Evolutionary conservation across 1,140 invertebrate species (phyloP).

Genomic region (Streblospio benedicti): DNA sequence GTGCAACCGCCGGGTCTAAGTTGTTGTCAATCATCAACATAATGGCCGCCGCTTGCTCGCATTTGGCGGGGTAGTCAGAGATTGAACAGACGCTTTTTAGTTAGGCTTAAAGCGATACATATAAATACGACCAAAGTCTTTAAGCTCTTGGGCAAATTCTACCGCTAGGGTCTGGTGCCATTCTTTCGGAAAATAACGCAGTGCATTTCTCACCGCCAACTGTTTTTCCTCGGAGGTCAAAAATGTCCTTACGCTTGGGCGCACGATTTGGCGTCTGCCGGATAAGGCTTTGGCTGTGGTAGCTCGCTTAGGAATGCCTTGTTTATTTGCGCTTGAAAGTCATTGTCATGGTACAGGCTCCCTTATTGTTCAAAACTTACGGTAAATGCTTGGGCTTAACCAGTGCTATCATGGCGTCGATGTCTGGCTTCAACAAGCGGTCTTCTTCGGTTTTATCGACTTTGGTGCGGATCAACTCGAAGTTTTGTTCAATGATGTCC

Average conservation of each 20-base stretch:
- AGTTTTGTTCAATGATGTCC: background rate
- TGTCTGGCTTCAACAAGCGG: background rate
- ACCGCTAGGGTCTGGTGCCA: conserved; percentile 49
- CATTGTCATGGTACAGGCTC: too few relatives aligned
- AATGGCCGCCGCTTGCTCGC: conserved; percentile 53
- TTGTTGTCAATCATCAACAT: conserved; percentile 65
- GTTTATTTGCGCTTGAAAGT: too few relatives aligned
- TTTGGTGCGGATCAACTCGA: conserved; percentile 13
- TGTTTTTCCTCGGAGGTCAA: too few relatives aligned
- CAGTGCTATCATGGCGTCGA: background rate
- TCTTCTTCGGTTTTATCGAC: background rate
- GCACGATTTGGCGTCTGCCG: too few relatives aligned
- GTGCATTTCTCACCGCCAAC: conserved; percentile 55
- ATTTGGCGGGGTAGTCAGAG: conserved; percentile 51
- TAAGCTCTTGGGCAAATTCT: conserved; percentile 57
- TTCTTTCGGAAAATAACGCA: conserved; percentile 57
- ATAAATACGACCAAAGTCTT: conserved; percentile 60
- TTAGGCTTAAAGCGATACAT: conserved; percentile 59
- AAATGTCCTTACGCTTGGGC: too few relatives aligned
- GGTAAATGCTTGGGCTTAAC: background rate
- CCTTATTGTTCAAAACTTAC: background rate
- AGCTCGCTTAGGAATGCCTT: too few relatives aligned
- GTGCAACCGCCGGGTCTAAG: conserved; percentile 56
- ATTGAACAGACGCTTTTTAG: conserved; percentile 56
- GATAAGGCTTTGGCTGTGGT: too few relatives aligned